Conservation (phyloP, 53 echinoderm and acorn worm species). For the Luidia sarsii region DNA sequence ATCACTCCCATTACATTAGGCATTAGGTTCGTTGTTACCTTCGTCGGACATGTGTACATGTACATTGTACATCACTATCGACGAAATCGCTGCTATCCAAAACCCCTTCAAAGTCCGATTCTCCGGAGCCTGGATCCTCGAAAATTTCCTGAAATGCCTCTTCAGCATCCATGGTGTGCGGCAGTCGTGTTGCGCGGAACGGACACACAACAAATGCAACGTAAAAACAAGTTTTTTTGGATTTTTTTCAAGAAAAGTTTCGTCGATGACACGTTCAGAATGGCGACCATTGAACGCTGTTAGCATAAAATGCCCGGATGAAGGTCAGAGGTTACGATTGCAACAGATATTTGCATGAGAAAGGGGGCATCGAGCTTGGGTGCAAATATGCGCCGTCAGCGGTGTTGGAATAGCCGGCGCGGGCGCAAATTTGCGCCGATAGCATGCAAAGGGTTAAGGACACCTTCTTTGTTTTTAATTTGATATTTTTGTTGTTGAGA, state of each 20-base stretch:
- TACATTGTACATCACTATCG: background rate
- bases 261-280: background rate
- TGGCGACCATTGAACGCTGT: background rate
- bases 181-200: background rate
- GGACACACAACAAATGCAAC: background rate
- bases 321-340: background rate
- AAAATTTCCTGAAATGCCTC: constrained; percentile 12
- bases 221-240: background rate
- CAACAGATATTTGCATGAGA: background rate
- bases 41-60: background rate
- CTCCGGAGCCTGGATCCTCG: constrained; percentile 2
- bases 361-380: background rate
- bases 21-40: background rate
- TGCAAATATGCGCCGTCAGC: constrained; percentile 9
- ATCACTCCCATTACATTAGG: background rate
- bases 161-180: background rate
- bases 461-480: too few species aligned
- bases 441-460: constrained; percentile 17
- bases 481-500: too few species aligned
- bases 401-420: background rate
- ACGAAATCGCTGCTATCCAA: background rate
- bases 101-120: constrained; percentile 24
- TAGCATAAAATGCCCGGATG: constrained; percentile 14
- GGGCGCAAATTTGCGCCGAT: constrained; percentile 7
- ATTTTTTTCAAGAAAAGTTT: constrained; percentile 11